Evolutionary conservation across 2,113 vertebrate species (phyloP), one percentile per base, ranked within the genome.

Genomic region (Todiramphus saurophagus): DNA sequence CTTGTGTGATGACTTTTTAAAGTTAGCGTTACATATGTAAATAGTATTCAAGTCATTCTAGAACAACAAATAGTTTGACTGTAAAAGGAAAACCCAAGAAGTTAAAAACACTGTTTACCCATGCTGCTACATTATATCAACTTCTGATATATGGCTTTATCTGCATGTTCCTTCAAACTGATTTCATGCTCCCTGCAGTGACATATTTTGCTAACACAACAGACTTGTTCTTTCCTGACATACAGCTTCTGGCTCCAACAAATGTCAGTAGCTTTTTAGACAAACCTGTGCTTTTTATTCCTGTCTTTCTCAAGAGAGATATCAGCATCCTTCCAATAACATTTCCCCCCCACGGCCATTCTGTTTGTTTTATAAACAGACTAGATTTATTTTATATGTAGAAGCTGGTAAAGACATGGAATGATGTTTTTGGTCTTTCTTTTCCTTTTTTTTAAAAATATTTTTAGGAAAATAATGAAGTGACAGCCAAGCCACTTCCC

Each of bases 141-240:
- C 70, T 89, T 93, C 67, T 78, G 86, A 87, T 89, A 82, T 53
- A 56, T 62, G 33, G 35, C 50, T 95, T 95, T 89, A 76, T 96
- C 89, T 96, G 77, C 92, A 92, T 91, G 91, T 92, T 96, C 77
- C 70, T 92, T 96, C 86, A 92, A 73, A 84, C 53, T 41, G 83
- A 89, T 93, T 94, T 96, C 86, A 51, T 96, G 66, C 88, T 94
- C 69, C 86, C 90, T 93, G 80, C 77, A 96, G 83, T 94, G 94
- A 89, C 89, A 94, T 96, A 76, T 97, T 93, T 94, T 96, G 90
- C 82, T 97, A 96, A 94, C 95, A 95, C 58, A 92, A 94, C 95
- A 95, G 92, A 95, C 88, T 91, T 94, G 69, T 93, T 96, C 94
- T 77, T 95, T 94, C 80, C 77, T 0, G 59, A 93, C 80, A 73